A percentile compares a stretch with the other conserved stretches of the same genome.
Conservation (phyloP, 2,113 vertebrate species). For the Pygathrix nemaeus region DNA sequence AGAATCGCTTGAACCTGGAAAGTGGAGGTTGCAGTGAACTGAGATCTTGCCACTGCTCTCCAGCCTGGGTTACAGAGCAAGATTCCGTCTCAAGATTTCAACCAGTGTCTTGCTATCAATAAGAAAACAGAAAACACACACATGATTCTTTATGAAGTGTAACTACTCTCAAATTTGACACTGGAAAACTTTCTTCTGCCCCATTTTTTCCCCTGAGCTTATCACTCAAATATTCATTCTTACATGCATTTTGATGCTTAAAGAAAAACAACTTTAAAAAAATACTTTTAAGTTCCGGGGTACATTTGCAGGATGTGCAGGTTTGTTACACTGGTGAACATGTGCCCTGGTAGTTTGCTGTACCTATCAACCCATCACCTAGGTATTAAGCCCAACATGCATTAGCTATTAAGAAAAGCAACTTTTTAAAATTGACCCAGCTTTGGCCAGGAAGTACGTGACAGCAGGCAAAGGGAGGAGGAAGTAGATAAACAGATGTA, state of each 20-base stretch:
- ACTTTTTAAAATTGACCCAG: background rate
- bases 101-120: background rate
- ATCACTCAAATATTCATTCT: background rate
- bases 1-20: too few species aligned
- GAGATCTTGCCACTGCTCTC: too few species aligned
- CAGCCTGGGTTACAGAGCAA: too few species aligned
- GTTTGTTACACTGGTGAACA: too few species aligned
- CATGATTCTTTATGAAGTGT: background rate
- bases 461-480: background rate
- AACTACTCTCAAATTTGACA: constrained; percentile 1
- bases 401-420: too few species aligned
- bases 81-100: background rate
- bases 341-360: too few species aligned
- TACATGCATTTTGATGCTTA: background rate
- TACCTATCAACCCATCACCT: too few species aligned
- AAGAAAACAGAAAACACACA: constrained; percentile 20
- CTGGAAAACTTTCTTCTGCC: background rate
- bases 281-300: too few species aligned
- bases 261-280: background rate
- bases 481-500: background rate
- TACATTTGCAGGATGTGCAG: too few species aligned
- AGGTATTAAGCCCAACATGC: too few species aligned
- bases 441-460: background rate
- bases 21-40: too few species aligned
- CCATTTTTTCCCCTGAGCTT: background rate